phyloP scores from a whole-genome alignment of 2,113 vertebrate genomes.

The Callionymus lyra region DNA sequence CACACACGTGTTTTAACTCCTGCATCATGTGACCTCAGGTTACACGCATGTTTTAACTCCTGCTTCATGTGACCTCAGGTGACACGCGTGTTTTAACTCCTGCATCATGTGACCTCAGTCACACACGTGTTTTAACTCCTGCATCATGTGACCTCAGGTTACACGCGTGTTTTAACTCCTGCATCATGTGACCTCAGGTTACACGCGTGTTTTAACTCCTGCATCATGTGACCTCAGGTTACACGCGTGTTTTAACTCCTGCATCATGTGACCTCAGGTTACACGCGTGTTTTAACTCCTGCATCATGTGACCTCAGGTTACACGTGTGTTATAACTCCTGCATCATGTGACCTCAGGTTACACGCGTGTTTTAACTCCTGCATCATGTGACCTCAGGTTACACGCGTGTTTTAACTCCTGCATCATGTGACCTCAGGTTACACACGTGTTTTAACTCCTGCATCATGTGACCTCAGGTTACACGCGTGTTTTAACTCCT shows the following conservation, averaged over 20 bases:
- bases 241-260: constrained; percentile 67
- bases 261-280: constrained; percentile 66
- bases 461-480: constrained; percentile 66
- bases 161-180: constrained; percentile 67
- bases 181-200: constrained; percentile 66
- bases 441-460: constrained; percentile 67
- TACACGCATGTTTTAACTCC: constrained; percentile 75
- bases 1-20: constrained; percentile 72
- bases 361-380: constrained; percentile 67
- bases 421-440: constrained; percentile 66
- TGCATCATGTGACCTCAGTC: constrained; percentile 61
- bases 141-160: constrained; percentile 66
- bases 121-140: constrained; percentile 67
- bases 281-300: constrained; percentile 67
- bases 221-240: constrained; percentile 66
- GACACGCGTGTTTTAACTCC: constrained; percentile 72
- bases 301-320: constrained; percentile 66
- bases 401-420: constrained; percentile 67
- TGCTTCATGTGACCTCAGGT: constrained; percentile 60
- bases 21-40: constrained; percentile 60
- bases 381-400: constrained; percentile 66
- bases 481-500: constrained; percentile 67
- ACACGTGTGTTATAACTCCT: constrained; percentile 64
- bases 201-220: constrained; percentile 67
- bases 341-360: constrained; percentile 66